A percentile compares a stretch with the other conserved stretches of the same genome.
These are phyloP conservation scores for Zaprionus ghesquierei DNA, from an alignment of 1,140 invertebrate species.

Conservation along the genomic window DNA sequence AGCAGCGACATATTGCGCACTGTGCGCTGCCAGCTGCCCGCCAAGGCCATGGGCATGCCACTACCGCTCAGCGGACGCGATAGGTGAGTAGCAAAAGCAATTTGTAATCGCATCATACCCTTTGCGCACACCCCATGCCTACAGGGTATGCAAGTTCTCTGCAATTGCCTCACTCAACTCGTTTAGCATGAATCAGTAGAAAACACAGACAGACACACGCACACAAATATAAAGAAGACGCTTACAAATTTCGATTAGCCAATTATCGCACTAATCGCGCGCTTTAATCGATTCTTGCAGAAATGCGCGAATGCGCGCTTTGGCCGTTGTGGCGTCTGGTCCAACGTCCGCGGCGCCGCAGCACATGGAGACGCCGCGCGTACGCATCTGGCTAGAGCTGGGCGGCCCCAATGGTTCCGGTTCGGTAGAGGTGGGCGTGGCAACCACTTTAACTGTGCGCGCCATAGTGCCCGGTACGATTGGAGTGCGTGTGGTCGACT, in stretches of 20 bases:
- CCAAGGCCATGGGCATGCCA: conserved; percentile 73
- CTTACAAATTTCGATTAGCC: background rate
- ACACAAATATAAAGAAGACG: background rate
- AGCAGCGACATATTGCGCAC: conserved; percentile 86
- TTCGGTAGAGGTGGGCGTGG: conserved; percentile 88
- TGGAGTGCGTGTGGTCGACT: conserved; percentile 89
- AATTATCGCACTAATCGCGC: background rate
- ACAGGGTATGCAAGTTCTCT: background rate
- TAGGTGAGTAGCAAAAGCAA: conserved; percentile 24
- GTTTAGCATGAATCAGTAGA: too few species aligned
- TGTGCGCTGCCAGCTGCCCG: conserved; percentile 84
- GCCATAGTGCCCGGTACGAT: conserved; percentile 87
- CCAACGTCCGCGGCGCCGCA: conserved; percentile 7
- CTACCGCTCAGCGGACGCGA: conserved; percentile 50
- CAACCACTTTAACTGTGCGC: conserved; percentile 87
- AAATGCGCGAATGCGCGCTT: conserved; percentile 77
- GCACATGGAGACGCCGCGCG: conserved; percentile 68
- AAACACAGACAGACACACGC: too few species aligned
- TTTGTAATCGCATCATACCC: too few species aligned
- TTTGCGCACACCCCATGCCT: too few species aligned
- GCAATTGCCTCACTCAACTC: too few species aligned
- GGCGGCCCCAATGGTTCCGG: conserved; percentile 82
- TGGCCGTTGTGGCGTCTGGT: conserved; percentile 40
- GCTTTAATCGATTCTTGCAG: conserved; percentile 38
- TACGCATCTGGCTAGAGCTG: conserved; percentile 89